Percentiles rank a stretch among this genome's conserved stretches.
These are phyloP conservation scores for Pogona vitticeps DNA, from an alignment of 2,113 vertebrate genomes.

Conservation along the genomic window DNA sequence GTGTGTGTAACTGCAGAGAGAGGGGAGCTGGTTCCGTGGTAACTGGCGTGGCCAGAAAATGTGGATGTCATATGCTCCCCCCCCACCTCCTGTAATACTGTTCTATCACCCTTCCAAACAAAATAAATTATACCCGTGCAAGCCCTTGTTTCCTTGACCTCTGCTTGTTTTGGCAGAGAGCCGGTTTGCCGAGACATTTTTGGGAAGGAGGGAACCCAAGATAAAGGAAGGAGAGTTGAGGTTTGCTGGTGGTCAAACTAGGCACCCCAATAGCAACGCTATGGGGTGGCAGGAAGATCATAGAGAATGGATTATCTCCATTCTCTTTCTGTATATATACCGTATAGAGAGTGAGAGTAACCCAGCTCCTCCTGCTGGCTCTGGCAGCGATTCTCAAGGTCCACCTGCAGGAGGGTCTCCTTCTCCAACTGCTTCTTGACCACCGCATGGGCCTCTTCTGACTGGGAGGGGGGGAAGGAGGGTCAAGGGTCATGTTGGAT, in stretches of 20 bases:
- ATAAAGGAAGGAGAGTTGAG: too few relatives aligned
- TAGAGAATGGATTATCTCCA: neutral
- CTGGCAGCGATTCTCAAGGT: slow-evolving; percentile 95
- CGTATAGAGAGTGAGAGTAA: neutral
- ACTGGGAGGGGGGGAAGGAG: slow-evolving; percentile 68
- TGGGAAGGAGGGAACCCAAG: too few relatives aligned
- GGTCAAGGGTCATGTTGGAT: too few relatives aligned
- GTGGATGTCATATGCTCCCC: too few relatives aligned
- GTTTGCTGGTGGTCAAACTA: neutral
- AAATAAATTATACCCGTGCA: slow-evolving; percentile 10
- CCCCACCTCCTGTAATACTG: neutral
- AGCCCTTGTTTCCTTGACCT: neutral
- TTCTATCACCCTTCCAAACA: neutral
- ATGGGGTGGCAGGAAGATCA: neutral
- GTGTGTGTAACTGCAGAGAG: neutral
- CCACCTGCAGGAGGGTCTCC: slow-evolving; percentile 93
- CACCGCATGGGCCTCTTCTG: slow-evolving; percentile 88
- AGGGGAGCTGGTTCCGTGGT: too few relatives aligned
- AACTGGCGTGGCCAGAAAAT: neutral
- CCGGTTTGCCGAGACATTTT: too few relatives aligned
- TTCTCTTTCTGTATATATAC: neutral
- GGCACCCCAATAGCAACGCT: neutral
- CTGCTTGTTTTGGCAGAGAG: neutral
- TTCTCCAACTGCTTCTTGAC: slow-evolving; percentile 94
- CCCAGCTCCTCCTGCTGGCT: slow-evolving; percentile 91